Percentiles rank a stretch among this genome's conserved stretches.
Evolutionary conservation across 2,113 vertebrate genomes (phyloP).

Genomic region (Ascaphus truei): DNA sequence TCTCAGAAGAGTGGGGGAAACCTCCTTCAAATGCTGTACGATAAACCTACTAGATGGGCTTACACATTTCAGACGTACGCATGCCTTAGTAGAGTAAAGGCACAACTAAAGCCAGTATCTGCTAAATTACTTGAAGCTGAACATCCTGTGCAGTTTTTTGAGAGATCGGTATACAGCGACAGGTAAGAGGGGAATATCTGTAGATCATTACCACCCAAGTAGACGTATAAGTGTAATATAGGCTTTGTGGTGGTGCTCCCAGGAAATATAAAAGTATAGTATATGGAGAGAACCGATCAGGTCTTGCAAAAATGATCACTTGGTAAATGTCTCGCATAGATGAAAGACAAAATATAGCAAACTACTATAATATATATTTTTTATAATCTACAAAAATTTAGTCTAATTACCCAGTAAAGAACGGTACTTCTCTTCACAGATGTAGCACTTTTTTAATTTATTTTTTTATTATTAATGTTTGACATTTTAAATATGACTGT

Average conservation of each 20-base stretch:
- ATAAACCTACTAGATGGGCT: slow-evolving; percentile 68
- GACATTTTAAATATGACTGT: too few species aligned
- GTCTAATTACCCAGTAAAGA: too few species aligned
- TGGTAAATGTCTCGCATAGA: too few species aligned
- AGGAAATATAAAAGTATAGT: accelerated
- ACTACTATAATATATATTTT: too few species aligned
- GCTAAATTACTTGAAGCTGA: slow-evolving; percentile 55
- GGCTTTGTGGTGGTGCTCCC: neutral
- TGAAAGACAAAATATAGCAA: too few species aligned
- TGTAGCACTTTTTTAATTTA: too few species aligned
- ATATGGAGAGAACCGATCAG: too few species aligned
- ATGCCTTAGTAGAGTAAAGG: slow-evolving; percentile 54
- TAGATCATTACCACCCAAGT: neutral
- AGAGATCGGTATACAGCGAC: slow-evolving; percentile 63
- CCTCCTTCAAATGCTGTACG: slow-evolving; percentile 70
- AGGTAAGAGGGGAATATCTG: slow-evolving; percentile 45
- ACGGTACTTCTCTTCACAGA: too few species aligned
- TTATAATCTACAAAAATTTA: too few species aligned
- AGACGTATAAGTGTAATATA: neutral
- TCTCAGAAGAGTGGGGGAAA: slow-evolving; percentile 74
- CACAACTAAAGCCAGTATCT: slow-evolving; percentile 52
- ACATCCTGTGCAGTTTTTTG: slow-evolving; percentile 61
- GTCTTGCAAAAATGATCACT: too few species aligned
- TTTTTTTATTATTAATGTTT: too few species aligned
- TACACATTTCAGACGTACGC: slow-evolving; percentile 66